Evolutionary conservation across 2,113 vertebrate genomes (phyloP).

Genomic region (Grammomys dolichurus): DNA sequence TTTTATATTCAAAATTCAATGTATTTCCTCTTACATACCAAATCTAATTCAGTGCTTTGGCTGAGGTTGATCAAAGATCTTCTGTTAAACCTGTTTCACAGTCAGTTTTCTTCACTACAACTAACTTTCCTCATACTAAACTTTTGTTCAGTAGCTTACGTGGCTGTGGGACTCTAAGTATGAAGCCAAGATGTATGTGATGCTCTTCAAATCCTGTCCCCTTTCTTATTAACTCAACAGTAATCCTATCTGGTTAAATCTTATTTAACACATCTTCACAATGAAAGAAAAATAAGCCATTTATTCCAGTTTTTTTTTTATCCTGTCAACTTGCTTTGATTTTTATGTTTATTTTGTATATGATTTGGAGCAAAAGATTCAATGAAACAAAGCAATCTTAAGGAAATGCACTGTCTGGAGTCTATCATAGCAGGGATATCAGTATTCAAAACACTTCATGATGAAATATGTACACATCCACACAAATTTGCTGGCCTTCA

Average conservation of each 20-base stretch:
- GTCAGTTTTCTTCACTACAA: not conserved
- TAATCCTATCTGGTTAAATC: not conserved
- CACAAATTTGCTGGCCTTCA: not conserved
- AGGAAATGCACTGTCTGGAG: not conserved
- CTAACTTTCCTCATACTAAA: too few relatives aligned
- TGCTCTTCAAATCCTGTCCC: not conserved
- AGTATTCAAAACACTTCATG: not conserved
- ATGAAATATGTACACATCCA: not conserved
- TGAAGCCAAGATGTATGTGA: not conserved
- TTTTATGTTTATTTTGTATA: not conserved
- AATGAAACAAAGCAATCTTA: not conserved
- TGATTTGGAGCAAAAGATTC: not conserved
- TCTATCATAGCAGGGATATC: not conserved
- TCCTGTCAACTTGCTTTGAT: not conserved
- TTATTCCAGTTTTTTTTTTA: not conserved
- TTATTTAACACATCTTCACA: conserved; percentile 7
- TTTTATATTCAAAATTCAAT: conserved; percentile 30
- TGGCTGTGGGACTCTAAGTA: not conserved
- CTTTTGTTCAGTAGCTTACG: not conserved
- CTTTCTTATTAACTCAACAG: not conserved
- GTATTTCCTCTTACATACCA: not conserved
- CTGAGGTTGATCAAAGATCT: not conserved
- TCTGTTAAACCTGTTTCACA: not conserved
- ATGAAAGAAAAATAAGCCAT: not conserved
- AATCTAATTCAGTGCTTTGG: not conserved